Percentiles rank a stretch among this genome's conserved stretches.
These are phyloP conservation scores for Sylvilagus bachmani DNA, from an alignment of 2,113 vertebrate species.

Conservation along the genomic window DNA sequence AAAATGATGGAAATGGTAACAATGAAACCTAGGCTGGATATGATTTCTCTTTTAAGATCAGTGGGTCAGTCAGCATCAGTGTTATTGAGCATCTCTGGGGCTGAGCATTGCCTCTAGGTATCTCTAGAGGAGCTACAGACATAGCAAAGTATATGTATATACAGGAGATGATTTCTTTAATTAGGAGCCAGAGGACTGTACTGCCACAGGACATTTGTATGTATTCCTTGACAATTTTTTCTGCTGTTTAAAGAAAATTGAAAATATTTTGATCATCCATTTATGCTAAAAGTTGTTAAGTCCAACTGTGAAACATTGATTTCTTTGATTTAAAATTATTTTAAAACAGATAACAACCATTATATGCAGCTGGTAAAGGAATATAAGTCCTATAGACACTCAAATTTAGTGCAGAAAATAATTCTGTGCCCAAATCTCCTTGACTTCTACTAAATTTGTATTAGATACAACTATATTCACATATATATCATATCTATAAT, in stretches of 20 bases:
- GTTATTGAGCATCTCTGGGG: background rate
- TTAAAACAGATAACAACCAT: slow-evolving; percentile 10
- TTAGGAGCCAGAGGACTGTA: background rate
- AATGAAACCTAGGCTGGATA: background rate
- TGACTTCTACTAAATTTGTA: background rate
- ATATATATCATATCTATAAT: background rate
- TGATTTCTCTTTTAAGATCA: background rate
- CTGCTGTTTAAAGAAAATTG: background rate
- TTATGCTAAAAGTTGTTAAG: slow-evolving; percentile 21
- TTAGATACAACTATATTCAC: too few species aligned
- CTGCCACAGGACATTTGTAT: background rate
- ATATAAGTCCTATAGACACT: background rate
- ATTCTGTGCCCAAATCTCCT: background rate
- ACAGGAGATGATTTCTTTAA: background rate
- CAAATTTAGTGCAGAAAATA: background rate
- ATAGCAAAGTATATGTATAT: background rate
- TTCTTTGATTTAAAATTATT: slow-evolving; percentile 19
- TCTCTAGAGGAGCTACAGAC: background rate
- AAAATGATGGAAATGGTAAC: slow-evolving; percentile 23
- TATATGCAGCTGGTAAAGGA: background rate
- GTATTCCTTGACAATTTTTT: slow-evolving; percentile 7
- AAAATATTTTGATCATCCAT: background rate
- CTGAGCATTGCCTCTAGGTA: background rate
- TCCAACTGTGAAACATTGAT: background rate
- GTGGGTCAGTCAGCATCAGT: background rate